Percentiles rank a stretch among this genome's conserved stretches.
Conservation (phyloP, 2,888 invertebrate genomes). For the Tinea semifulvella region DNA sequence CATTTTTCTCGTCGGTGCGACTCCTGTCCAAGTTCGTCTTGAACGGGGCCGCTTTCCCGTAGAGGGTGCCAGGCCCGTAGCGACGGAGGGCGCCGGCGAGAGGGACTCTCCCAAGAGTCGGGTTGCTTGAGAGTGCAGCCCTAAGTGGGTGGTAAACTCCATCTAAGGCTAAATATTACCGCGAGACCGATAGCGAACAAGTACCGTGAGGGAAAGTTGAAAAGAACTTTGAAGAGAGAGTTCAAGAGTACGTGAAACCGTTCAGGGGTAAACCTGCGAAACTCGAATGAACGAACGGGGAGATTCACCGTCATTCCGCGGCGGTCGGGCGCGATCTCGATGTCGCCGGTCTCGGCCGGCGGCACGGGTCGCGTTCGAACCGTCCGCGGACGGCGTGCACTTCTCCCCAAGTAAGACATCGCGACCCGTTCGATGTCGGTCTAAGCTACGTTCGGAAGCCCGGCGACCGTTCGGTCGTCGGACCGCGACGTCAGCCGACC, state of each 20-base stretch:
- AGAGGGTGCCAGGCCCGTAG: constrained; percentile 66
- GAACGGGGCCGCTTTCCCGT: constrained; percentile 56
- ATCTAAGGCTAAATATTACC: constrained; percentile 68
- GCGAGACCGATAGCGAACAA: constrained; percentile 73
- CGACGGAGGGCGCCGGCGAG: constrained; percentile 30
- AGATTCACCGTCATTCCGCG: constrained; percentile 39
- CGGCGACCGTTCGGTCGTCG: constrained; percentile 20
- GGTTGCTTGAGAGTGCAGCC: constrained; percentile 70
- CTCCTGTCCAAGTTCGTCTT: constrained; percentile 48
- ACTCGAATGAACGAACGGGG: constrained; percentile 54
- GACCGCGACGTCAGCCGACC: constrained; percentile 24
- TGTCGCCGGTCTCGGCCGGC: constrained; percentile 20
- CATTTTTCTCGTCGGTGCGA: constrained; percentile 29
- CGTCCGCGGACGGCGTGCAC: constrained; percentile 33
- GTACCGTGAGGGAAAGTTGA: constrained; percentile 77
- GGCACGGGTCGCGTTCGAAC: constrained; percentile 26
- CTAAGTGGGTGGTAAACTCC: constrained; percentile 70
- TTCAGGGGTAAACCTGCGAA: constrained; percentile 67
- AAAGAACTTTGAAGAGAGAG: constrained; percentile 74
- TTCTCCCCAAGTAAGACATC: constrained; percentile 57
- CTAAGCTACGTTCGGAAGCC: constrained; percentile 37
- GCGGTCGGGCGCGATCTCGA: constrained; percentile 23
- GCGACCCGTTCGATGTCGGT: constrained; percentile 59
- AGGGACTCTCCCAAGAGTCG: constrained; percentile 44
- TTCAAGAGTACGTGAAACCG: constrained; percentile 61